Percentiles rank a stretch among this genome's conserved stretches.
Evolutionary conservation across 2,888 invertebrate genomes (phyloP).

Genomic region (Zygogramma bicolorata): DNA sequence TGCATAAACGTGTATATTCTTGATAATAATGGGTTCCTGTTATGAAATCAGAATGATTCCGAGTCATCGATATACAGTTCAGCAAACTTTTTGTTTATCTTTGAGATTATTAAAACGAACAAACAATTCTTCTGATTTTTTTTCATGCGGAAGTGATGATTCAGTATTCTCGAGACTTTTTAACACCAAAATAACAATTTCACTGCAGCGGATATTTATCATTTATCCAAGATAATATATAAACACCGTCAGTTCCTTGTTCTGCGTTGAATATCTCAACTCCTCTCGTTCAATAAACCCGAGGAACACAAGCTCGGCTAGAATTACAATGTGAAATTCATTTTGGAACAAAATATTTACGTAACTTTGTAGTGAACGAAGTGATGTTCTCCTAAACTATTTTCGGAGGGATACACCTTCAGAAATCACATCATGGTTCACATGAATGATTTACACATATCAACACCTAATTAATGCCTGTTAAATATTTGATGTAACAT

Average conservation of each 20-base stretch:
- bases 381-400: too few species aligned
- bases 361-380: too few species aligned
- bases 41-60: too few species aligned
- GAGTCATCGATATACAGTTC: too few species aligned
- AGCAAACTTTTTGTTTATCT: background rate
- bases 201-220: background rate
- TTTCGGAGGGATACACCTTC: too few species aligned
- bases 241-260: background rate
- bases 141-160: background rate
- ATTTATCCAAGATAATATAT: background rate
- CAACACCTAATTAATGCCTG: too few species aligned
- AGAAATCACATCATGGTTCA: too few species aligned
- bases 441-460: too few species aligned
- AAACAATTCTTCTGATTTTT: background rate
- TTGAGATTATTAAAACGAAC: background rate
- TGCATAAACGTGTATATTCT: too few species aligned
- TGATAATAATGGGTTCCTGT: too few species aligned
- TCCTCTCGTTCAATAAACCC: background rate
- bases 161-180: background rate
- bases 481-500: too few species aligned
- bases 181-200: background rate
- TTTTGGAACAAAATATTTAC: background rate
- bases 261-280: background rate
- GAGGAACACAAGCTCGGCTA: background rate
- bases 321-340: background rate